Evolutionary conservation across 2,888 invertebrate species (phyloP), one percentile per base, ranked within the genome.

Genomic region (Eristalis tenax): DNA sequence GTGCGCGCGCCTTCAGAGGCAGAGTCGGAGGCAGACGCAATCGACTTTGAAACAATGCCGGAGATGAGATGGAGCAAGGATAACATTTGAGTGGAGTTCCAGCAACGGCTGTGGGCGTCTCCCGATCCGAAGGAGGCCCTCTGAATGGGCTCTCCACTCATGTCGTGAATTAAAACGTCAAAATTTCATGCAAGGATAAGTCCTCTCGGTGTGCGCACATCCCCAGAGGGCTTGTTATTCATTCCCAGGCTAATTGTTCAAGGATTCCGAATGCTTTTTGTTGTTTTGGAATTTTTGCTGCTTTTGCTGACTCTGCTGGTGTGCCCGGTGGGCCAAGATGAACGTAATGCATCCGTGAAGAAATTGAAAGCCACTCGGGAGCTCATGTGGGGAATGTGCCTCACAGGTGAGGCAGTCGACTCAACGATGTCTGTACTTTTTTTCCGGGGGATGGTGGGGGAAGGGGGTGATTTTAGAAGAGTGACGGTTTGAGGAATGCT

Each of bases 131-230:
- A 73, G 57, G 40, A 23, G 26, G 32, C 15, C 0, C 43, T 8
- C 28, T 43, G 66, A 50, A 50, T 65, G 26, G 50, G 40, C 38
- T 11, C 43, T 15, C 26, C 43, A 35, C 56, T 35, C 40, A 43
- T 59, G 65, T 69, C 61, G 32, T 56, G 70, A 71, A 71, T 40
- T n/a, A 23, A 76, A 80, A 70, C 80, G 66, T 76, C 66, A 80
- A 80, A 84, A 84, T 63, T 80, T 56, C 61, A 84, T 66, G 61
- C 68, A 63, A 68, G 68, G 38, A 69, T 80, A 59, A 65, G 56
- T 56, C 50, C 50, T 75, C 56, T 63, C 43, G 64, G 80, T 35
- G 56, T 40, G 69, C 75, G 70, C 75, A 75, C 59, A 75, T 64
- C 70, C 71, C 43, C 50, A 61, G 66, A 80, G 80, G 68, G 71